Evolutionary conservation across 2,113 vertebrate species (phyloP), one percentile per base, ranked within the genome.

Genomic region (Phrynosoma platyrhinos): DNA sequence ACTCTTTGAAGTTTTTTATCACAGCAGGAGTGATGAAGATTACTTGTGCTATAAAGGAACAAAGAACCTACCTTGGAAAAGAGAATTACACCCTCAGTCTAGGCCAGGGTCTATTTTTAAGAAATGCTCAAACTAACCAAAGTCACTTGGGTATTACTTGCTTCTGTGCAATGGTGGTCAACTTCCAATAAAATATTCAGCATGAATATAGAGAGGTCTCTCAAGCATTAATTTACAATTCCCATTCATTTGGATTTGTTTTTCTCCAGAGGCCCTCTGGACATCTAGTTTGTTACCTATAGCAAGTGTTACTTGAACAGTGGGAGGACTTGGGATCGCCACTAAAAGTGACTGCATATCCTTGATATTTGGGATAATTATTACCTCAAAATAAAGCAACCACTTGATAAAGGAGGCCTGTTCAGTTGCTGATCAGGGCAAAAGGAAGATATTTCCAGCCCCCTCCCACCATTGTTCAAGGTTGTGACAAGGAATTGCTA

Each of bases 121-220:
- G 62, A 85, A 83, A 52, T 84, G 77, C 30, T 91, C 75, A 89
- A 55, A 20, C 83, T 89, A 83, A 94, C 89, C 90, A 87, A 89
- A 91, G 89, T 52, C 90, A n/a, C 25, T 30, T 47, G 25, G 86
- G 52, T 89, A 25, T 16, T 78, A 92, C 91, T 85, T 88, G 84
- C n/a, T 69, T 58, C 36, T 14, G 75, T 79, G 32, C 13, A 84
- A 81, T 84, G 53, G 85, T 36, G 0, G 7, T 78, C 88, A 91
- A 85, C 84, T 91, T 62, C 71, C 36, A 71, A 62, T 62, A 62
- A 58, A 76, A 85, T 68, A 0, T 0, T 0, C 0, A n/a, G 82
- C 10, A 80, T 21, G 16, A 78, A 4, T 52, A 68, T 36, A 20
- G 30, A 80, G 75, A 88, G 92, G 74, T 47, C 36, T 3, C 80